Percentiles rank a stretch among this genome's conserved stretches.
Evolutionary conservation across 2,888 invertebrate species (phyloP).

Genomic region (Lissonota sp.): DNA sequence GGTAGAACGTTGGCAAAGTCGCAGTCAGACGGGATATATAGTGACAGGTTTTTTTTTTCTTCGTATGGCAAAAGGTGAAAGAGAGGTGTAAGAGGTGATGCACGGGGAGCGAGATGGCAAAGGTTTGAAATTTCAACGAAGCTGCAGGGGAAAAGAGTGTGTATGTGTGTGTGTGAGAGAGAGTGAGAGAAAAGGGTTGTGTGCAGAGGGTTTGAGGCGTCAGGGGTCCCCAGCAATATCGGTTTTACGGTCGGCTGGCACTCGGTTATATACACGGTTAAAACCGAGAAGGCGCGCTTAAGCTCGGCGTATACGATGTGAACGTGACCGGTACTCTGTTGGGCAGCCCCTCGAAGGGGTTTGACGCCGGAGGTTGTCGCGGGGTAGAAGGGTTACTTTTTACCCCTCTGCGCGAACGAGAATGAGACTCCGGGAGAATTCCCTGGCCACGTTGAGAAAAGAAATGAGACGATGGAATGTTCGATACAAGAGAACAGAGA

Average conservation of each 20-base stretch:
- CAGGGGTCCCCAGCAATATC: conserved; percentile 71
- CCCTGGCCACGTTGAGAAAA: conserved; percentile 9
- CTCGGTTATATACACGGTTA: conserved; percentile 70
- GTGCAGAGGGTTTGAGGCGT: conserved; percentile 34
- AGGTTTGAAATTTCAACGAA: conserved; percentile 57
- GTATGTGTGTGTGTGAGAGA: background rate
- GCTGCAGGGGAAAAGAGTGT: conserved; percentile 13
- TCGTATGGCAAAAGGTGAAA: conserved; percentile 46
- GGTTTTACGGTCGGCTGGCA: conserved; percentile 75
- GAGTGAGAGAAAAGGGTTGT: conserved; percentile 32
- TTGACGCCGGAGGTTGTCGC: conserved; percentile 39
- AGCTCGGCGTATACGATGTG: conserved; percentile 72
- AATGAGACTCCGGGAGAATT: conserved; percentile 30
- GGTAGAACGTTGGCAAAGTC: conserved; percentile 22
- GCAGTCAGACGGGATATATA: background rate
- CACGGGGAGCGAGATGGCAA: conserved; percentile 1
- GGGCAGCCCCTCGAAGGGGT: conserved; percentile 11
- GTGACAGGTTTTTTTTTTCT: background rate
- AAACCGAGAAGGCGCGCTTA: conserved; percentile 76
- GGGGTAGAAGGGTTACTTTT: conserved; percentile 39
- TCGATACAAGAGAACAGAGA: background rate
- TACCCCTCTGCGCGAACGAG: background rate
- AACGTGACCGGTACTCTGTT: conserved; percentile 70
- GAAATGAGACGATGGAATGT: conserved; percentile 25
- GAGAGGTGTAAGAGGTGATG: conserved; percentile 41